A percentile compares a stretch with the other conserved stretches of the same genome.
Evolutionary conservation across 2,888 invertebrate genomes (phyloP).

Genomic region (Pollenia angustigena): DNA sequence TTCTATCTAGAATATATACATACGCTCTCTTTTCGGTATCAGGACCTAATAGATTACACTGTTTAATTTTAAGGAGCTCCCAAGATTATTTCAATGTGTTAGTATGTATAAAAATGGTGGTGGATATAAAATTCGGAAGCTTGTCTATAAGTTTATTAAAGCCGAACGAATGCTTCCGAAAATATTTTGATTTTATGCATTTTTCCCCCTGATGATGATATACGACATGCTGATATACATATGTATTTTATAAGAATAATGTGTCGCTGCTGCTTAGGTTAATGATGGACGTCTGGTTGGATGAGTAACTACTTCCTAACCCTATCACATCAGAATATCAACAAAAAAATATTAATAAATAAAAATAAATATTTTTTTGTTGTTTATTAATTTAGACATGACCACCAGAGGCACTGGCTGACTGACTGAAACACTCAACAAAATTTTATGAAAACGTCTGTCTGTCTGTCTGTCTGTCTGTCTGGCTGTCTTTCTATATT

Average conservation of each 20-base stretch:
- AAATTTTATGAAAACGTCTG: background rate
- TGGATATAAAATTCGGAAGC: no score
- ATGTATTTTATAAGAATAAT: background rate
- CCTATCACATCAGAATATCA: background rate
- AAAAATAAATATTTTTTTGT: constrained; percentile 1
- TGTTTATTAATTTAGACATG: constrained; percentile 34
- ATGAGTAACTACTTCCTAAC: constrained; percentile 13
- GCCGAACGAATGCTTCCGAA: no score
- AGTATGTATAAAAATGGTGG: no score
- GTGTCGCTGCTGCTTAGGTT: background rate
- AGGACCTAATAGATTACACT: no score
- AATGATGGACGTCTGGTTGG: background rate
- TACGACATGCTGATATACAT: background rate
- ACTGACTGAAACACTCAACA: background rate
- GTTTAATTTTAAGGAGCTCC: no score
- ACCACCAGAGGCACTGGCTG: constrained; percentile 12
- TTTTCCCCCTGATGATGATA: background rate
- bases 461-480: background rate
- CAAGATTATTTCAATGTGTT: no score
- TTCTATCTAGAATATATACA: no score
- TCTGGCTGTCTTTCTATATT: background rate
- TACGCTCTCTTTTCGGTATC: no score
- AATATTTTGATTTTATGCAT: no score
- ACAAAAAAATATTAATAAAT: background rate
- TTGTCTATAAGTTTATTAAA: no score